Evolutionary conservation across 2,888 invertebrate genomes (phyloP), one percentile per base, ranked within the genome.

Genomic region (Oligia latruncula): DNA sequence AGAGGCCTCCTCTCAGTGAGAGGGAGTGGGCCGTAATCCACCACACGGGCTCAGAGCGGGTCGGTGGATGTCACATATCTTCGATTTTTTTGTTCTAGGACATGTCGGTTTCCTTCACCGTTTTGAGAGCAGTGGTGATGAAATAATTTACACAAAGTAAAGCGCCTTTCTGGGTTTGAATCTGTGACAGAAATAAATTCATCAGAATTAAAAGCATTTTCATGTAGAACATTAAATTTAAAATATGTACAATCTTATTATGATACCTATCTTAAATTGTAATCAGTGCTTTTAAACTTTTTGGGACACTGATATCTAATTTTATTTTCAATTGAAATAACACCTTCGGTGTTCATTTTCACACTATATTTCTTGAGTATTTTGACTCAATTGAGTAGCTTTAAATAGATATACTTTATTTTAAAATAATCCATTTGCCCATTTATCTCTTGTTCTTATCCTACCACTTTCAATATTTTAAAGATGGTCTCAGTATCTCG

Each of bases 141-240:
- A 65, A 20, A 40, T 40, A 40, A 55, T 49, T 13, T 49, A 49
- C 49, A 49, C 13, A 64, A 35, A 62, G 17, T 15, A 6, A 29
- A 62, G 15, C 15, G 29, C 29, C 6, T 62, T 8, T 17, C 64
- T 35, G 17, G 3, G 17, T 64, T 64, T 29, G 29, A 64, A 64
- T 17, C 3, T 17, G 17, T 29, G 62, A 35, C 64, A 64, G 72
- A 29, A 35, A 65, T 71, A 15, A 20, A 49, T 68, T 17, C 20
- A 58, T 67, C 15, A 62, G 17, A 58, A 46, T 43, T 64, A 71
- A 66, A 83, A 77, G 62, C 62, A 76, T 85, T 85, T 82, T 82
- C 58, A 77, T 64, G 64, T 58, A 46, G 15, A 74, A 67, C 20
- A 72, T 79, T 65, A 8, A 72, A 60, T 72, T 72, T 9, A 35